Evolutionary conservation across 2,113 vertebrate genomes (phyloP).

Genomic region (Mesocricetus auratus): DNA sequence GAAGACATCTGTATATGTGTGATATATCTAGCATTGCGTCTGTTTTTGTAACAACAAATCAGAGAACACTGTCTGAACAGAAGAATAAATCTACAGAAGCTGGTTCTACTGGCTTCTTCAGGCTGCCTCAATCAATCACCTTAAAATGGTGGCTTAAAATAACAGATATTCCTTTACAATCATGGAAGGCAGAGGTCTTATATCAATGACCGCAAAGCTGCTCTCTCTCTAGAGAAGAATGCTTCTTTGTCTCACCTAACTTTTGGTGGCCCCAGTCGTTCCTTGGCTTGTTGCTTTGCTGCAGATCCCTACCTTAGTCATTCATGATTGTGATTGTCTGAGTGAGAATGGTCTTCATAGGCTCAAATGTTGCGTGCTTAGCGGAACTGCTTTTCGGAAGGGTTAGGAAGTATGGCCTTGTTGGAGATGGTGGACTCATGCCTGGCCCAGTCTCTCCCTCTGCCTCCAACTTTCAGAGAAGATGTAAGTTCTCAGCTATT

Average conservation of each 20-base stretch:
- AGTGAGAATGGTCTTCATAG: background rate
- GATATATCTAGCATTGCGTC: background rate
- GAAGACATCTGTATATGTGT: background rate
- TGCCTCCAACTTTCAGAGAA: background rate
- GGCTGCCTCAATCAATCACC: background rate
- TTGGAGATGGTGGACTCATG: background rate
- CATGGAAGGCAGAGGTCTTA: background rate
- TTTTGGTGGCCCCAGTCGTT: background rate
- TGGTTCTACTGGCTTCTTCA: background rate
- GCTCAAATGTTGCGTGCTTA: background rate
- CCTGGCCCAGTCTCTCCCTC: background rate
- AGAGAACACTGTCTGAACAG: background rate
- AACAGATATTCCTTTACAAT: background rate
- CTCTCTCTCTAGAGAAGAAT: background rate
- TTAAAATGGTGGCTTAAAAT: background rate
- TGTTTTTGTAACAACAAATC: background rate
- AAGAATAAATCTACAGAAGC: background rate
- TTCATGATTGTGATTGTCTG: background rate
- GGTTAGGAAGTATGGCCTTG: background rate
- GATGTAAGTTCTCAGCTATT: background rate
- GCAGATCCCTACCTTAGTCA: background rate
- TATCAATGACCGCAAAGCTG: background rate
- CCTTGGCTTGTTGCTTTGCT: background rate
- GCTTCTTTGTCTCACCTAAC: background rate
- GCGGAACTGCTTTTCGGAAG: background rate